Base-by-base conservation (phyloP, 2,888 invertebrate species). In the Calephelis perditalis region DNA sequence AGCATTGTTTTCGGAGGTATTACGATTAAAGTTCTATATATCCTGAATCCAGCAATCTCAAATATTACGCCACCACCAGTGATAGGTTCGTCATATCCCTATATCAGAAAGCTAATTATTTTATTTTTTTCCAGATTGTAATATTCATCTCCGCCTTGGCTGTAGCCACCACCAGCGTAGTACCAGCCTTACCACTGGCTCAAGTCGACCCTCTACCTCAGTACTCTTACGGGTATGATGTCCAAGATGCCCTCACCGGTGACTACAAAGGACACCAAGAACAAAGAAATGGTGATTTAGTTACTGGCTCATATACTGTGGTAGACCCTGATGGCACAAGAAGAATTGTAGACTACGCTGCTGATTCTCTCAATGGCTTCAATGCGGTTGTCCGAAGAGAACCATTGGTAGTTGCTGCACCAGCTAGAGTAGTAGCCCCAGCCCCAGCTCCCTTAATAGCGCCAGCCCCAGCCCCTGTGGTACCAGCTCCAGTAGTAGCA, bases 241-340 rank as follows among this genome's bases (percentile, higher is more conserved):
- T 92, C 1, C 91, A 92, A 68, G 92, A 92, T 70, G 77, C 89
- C 4, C 81, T 92, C 62, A 92, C 92, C 37, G 92, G 92, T 35
- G 92, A 92, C 81, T 90, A 86, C 77, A 92, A 92, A 68, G 91
- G 90, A 58, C 92, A 92, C 77, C 87, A 89, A 63, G 92, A 92
- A 71, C 81, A 87, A 26, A 84, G 92, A 61, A 90, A 90, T 68
- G 92, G 92, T 0, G 92, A 92, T 73, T 75, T 92, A 5, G 92
- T 92, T 60, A 91, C 91, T 43, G 92, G 92, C 5, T 91, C 91
- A 11, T 92, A 92, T 78, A 76, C 86, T 8, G 86, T 92, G 9
- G 83, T 87, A 3, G 92, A 92, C 66, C 88, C 92, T 35, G 92
- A 92, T 65, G 92, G 92, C 67, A 92, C 91, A 3, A 82, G 87